Percentiles rank a stretch among this genome's conserved stretches.
Conservation (phyloP, 2,888 invertebrate species). For the Leptinotarsa peninsularis region DNA sequence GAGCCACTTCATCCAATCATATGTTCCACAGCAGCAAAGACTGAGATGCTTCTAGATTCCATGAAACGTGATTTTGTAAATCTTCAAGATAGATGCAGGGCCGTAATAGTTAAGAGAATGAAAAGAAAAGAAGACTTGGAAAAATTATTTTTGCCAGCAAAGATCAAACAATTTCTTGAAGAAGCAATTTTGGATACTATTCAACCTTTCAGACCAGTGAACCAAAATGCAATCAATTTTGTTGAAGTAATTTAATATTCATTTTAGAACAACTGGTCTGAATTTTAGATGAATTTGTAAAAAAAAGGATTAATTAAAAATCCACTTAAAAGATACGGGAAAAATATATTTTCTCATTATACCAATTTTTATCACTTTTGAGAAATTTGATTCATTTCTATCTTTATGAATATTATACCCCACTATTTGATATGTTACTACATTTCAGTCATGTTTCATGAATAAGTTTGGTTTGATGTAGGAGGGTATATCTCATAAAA, state of each 20-base stretch:
- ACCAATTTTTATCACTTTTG: too few species aligned
- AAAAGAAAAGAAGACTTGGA: constrained; percentile 68
- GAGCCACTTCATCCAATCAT: constrained; percentile 77
- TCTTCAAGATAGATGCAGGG: constrained; percentile 77
- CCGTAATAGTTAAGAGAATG: constrained; percentile 72
- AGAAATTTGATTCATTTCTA: too few species aligned
- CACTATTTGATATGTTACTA: too few species aligned
- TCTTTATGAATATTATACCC: too few species aligned
- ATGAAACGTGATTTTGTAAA: constrained; percentile 74
- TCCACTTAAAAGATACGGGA: too few species aligned
- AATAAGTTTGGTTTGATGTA: too few species aligned
- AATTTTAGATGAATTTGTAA: constrained; percentile 2
- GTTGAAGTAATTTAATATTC: constrained; percentile 44
- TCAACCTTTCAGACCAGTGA: constrained; percentile 60
- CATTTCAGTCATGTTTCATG: too few species aligned
- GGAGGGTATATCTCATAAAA: too few species aligned
- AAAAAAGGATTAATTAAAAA: too few species aligned
- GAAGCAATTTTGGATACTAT: constrained; percentile 68
- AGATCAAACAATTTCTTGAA: constrained; percentile 70
- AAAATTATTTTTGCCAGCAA: constrained; percentile 71
- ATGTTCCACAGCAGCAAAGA: constrained; percentile 80
- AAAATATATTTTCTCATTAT: too few species aligned
- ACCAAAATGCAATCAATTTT: constrained; percentile 55
- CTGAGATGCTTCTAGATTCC: constrained; percentile 75
- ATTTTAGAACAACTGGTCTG: background rate